Conservation (phyloP, 2,797 vertebrate species). For the Phalanger gymnotis region DNA sequence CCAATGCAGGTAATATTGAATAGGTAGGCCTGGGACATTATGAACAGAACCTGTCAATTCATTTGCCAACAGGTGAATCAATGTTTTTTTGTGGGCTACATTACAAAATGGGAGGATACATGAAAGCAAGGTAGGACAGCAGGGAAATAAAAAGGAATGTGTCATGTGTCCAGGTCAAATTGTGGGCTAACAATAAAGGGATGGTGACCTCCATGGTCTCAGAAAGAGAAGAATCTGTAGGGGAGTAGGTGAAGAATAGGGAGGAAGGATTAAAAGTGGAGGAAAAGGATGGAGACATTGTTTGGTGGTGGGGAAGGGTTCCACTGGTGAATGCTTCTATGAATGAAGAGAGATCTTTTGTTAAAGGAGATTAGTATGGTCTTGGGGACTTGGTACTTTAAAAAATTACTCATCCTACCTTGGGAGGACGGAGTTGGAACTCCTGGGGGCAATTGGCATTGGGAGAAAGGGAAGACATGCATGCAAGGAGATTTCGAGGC, state of each 20-base stretch:
- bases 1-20: neutral
- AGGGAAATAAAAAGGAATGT: neutral
- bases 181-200: neutral
- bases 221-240: neutral
- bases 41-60: neutral
- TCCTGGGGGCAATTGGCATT: neutral
- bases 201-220: neutral
- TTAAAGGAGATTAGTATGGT: neutral
- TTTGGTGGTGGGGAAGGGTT: neutral
- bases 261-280: neutral
- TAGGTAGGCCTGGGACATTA: neutral
- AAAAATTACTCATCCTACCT: neutral
- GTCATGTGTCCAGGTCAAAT: neutral
- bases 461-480: neutral
- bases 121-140: neutral
- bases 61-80: neutral
- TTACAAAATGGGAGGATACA: neutral
- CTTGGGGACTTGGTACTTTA: neutral
- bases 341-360: neutral
- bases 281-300: neutral
- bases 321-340: neutral
- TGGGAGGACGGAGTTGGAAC: neutral
- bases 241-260: neutral
- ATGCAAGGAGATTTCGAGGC: neutral
- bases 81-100: neutral